Conservation (phyloP, 2,113 vertebrate species). For the Gymnogyps californianus region DNA sequence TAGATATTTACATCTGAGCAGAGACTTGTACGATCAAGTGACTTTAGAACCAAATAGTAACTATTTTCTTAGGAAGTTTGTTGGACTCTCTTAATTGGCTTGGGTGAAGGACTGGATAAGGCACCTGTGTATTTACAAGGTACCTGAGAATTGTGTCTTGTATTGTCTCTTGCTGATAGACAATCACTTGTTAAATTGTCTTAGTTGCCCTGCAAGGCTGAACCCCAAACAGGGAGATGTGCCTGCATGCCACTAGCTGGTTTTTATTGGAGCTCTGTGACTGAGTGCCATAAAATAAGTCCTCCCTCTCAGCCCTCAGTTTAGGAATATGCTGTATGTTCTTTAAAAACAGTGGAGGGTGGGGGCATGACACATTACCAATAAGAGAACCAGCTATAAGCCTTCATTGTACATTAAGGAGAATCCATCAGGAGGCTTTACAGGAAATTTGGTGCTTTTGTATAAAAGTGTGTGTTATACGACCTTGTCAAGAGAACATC, state of each 20-base stretch:
- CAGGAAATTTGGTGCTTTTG: neutral
- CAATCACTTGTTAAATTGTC: neutral
- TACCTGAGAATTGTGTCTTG: neutral
- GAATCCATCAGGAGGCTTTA: neutral
- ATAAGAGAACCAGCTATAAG: neutral
- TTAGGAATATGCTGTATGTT: neutral
- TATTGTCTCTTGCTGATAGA: neutral
- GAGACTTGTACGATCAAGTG: neutral
- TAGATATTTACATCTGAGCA: neutral
- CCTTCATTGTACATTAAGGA: neutral
- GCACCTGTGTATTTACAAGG: neutral
- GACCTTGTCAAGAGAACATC: neutral
- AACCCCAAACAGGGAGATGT: neutral
- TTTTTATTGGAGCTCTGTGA: neutral
- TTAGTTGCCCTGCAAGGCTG: neutral
- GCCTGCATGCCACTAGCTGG: neutral
- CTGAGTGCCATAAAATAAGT: neutral
- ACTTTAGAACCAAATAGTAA: neutral
- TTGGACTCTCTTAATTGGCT: neutral
- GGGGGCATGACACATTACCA: neutral
- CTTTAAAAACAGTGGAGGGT: neutral
- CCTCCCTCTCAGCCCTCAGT: neutral
- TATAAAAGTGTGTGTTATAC: neutral
- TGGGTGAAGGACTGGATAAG: neutral
- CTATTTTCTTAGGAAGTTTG: neutral